Evolutionary conservation across 2,113 vertebrate genomes (phyloP), one percentile per base, ranked within the genome.

Genomic region (Astur gentilis): DNA sequence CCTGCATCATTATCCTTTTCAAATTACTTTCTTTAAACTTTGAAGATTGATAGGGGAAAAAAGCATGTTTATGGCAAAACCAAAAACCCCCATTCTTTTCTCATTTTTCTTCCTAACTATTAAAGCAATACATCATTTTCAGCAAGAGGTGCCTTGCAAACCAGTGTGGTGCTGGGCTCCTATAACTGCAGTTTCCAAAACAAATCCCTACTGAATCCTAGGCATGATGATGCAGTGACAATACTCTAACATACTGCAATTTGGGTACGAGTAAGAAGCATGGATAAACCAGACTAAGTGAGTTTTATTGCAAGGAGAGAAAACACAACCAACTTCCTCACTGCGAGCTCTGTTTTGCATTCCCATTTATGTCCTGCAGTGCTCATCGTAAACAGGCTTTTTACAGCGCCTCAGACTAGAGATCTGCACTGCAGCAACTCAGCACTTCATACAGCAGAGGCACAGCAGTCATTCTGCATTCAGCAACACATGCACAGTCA

Each of bases 391-490:
- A 94, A 87, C 47, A 76, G 86, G 67, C 50, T 71, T 55, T 72
- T 61, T 32, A 27, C 36, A 61, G 75, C 4, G 2, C 72, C 85
- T 64, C 91, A 29, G 73, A 9, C 9, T 0, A 5, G 12, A 65
- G 80, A 83, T 91, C 96, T 96, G 97, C 95, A 97, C 54, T 95
- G 93, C 95, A 96, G 95, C 92, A 92, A 23, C 83, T 61, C 93
- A 32, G 87, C 71, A 23, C 23, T 27, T 34, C 49, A 4, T 18
- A 67, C 55, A 71, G 89, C 92, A 69, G 77, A 65, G 44, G 94
- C 71, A 0, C 79, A 83, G 87, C 36, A 7, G 80, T 27, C 5
- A 2, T 45, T 80, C 78, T 85, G 88, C 89, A 71, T 47, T 80
- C 94, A 87, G 80, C 90, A 76, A 52, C 87, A 34, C 83, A n/a